Evolutionary conservation across 2,797 vertebrate genomes (phyloP), one percentile per base, ranked within the genome.

Genomic region (Synaphobranchus kaupii): DNA sequence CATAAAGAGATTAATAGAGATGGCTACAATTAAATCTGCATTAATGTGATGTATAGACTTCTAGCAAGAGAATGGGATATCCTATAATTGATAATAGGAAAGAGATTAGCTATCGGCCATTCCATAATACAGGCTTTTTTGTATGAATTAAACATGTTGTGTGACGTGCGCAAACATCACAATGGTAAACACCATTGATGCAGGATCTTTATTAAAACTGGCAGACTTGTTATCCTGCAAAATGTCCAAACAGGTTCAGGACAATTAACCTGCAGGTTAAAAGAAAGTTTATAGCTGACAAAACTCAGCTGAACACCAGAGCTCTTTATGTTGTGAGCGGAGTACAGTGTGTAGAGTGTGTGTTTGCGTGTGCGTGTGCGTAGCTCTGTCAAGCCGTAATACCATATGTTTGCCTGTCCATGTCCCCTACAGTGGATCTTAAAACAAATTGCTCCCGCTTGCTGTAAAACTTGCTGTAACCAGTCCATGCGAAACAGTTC

Each of bases 1-100:
- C 91, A 92, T 80, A 47, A 86, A 52, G 91, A 92, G 22, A 89
- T 54, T 92, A 92, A 94, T 90, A 87, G 89, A 91, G 87, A 91
- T 81, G 10, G 88, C 86, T 47, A 84, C 87, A 22, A 84, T 78
- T 89, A 91, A 89, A 89, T 89, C 89, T 83, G 31, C 76, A 80
- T 88, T 60, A 85, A 86, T 13, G 48, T 81, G 84, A 86, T 89
- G 17, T 84, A 28, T 31, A 48, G 73, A 58, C 83, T 86, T 90
- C 80, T 78, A n/a, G 25, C 63, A 9, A 28, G 63, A 68, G n/a
- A 58, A 58, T 58, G 56, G 56, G 71, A 39, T 76, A 39, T 31
- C 34, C 10, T 76, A 4, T 39, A 39, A 76, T 39, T 76, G 71
- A 34, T 34, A 39, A 39, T 76, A 39, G 15, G 71, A 76, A 34